Evolutionary conservation across 1,140 invertebrate genomes (phyloP), one percentile per base, ranked within the genome.

Genomic region (Euglossa dilemma): DNA sequence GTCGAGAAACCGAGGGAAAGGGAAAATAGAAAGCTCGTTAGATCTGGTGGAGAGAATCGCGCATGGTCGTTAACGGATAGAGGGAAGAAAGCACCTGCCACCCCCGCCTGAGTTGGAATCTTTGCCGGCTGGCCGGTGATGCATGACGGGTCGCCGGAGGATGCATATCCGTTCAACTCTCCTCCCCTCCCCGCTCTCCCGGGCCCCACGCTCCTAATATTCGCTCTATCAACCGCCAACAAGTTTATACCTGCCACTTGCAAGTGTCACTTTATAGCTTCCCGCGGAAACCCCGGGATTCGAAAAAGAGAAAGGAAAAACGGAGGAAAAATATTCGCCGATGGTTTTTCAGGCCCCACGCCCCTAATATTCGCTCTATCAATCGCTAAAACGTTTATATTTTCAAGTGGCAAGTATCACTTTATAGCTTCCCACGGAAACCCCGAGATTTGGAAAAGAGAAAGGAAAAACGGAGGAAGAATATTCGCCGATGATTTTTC

Each of bases 181-280:
- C 28, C n/a, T 43, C 6, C 67, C 12, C 67, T 56, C 1, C 57
- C 52, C 36, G 59, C 52, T 16, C 28, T 11, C 43, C 43, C 50
- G 23, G 59, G 28, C 72, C 28, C 52, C 69, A 54, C 52, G 43
- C 80, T 84, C 86, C 83, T 88, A 87, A 90, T 83, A 87, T 83
- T 86, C 87, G 89, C 73, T 86, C 87, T 90, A 89, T 92, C 91
- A 89, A 91, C 91, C 89, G 90, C 88, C 87, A 85, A 87, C 80
- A 84, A 85, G 89, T 83, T 85, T 85, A n/a, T n/a, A n/a, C n/a
- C n/a, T n/a, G n/a, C n/a, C n/a, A n/a, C n/a, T n/a, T n/a, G 80
- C 69, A 86, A 87, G 86, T 88, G 90, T 91, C 90, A 91, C 90
- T 92, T 92, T 93, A 91, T 92, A 85, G 89, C 86, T 84, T 89